Percentiles rank a stretch among this genome's conserved stretches.
Conservation (phyloP, 1,140 invertebrate genomes). For the Bombus waltoni region DNA sequence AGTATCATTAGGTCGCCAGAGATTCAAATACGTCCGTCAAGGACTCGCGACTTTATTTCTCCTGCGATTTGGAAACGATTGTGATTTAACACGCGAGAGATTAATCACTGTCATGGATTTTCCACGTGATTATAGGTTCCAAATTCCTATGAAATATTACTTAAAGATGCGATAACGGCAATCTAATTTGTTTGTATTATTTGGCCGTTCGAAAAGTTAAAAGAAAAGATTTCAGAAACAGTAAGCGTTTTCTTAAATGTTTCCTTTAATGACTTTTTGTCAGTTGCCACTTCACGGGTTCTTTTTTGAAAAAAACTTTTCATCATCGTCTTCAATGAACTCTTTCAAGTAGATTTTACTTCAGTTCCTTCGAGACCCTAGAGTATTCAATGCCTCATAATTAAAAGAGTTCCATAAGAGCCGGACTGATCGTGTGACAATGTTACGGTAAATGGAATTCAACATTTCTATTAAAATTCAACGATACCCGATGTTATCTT, state of each 20-base stretch:
- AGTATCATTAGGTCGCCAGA: not conserved
- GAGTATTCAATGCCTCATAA: not conserved
- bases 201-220: not conserved
- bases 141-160: too few relatives aligned
- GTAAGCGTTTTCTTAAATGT: not conserved
- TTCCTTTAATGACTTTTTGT: not conserved
- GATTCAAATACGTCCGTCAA: conserved; percentile 11
- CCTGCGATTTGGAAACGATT: not conserved
- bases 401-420: not conserved
- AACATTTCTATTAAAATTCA: not conserved
- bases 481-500: not conserved
- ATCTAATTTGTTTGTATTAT: not conserved
- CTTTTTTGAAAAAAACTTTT: not conserved
- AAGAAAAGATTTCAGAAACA: too few relatives aligned
- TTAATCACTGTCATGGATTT: not conserved
- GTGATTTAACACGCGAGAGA: not conserved
- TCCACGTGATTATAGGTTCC: not conserved
- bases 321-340: not conserved
- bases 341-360: not conserved
- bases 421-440: not conserved
- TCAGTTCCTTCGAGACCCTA: not conserved
- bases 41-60: conserved; percentile 5
- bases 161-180: not conserved
- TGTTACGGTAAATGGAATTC: not conserved
- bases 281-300: not conserved